A percentile compares a stretch with the other conserved stretches of the same genome.
Evolutionary conservation across 2,888 invertebrate genomes (phyloP).

Genomic region (Dorcus hopei): DNA sequence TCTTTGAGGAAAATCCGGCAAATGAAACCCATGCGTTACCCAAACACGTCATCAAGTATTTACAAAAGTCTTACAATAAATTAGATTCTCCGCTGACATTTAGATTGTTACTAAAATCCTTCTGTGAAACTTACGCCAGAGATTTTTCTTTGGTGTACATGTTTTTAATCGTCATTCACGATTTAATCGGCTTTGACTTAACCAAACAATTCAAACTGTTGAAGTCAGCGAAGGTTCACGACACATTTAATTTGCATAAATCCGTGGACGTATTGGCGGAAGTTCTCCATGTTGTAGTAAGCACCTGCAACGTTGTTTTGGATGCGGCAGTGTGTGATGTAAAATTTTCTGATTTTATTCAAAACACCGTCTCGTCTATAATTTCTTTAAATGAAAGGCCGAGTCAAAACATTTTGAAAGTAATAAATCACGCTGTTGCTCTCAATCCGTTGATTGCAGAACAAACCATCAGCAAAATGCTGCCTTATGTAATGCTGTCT

Average conservation of each 20-base stretch:
- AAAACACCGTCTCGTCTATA: constrained; percentile 33
- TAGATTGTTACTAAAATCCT: background rate
- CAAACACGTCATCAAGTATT: background rate
- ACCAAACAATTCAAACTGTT: constrained; percentile 25
- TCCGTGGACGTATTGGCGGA: constrained; percentile 31
- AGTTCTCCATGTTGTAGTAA: constrained; percentile 19
- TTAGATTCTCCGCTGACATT: background rate
- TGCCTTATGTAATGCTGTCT: constrained; percentile 34
- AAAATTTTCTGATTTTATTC: constrained; percentile 31
- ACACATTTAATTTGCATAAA: constrained; percentile 21
- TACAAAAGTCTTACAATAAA: background rate
- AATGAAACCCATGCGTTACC: background rate
- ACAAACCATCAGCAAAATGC: constrained; percentile 31
- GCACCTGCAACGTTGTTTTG: constrained; percentile 8
- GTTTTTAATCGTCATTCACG: constrained; percentile 33
- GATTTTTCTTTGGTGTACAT: constrained; percentile 32
- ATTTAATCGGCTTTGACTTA: constrained; percentile 37
- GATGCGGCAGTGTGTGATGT: constrained; percentile 16
- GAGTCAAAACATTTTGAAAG: constrained; percentile 32
- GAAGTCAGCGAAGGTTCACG: constrained; percentile 20
- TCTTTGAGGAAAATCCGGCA: constrained; percentile 22
- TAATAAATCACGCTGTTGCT: constrained; percentile 34
- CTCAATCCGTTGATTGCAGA: constrained; percentile 43
- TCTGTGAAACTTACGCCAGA: constrained; percentile 4
- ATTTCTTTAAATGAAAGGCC: constrained; percentile 29